Evolutionary conservation across 2,113 vertebrate genomes (phyloP).

Genomic region (Himantopus leucocephalus): DNA sequence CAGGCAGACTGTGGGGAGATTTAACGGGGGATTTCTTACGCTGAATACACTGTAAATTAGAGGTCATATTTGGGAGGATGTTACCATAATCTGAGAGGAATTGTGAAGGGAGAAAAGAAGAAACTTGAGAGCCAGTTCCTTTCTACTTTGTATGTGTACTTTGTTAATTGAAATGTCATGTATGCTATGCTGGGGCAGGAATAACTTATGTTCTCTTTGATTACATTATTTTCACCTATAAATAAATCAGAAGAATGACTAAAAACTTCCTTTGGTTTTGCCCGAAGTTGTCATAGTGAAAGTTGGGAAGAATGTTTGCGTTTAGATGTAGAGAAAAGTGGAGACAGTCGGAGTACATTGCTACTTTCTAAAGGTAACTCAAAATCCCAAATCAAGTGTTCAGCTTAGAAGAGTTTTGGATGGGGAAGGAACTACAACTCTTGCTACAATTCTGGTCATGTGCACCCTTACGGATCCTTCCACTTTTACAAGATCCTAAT

Average conservation of each 20-base stretch:
- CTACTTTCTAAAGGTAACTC: background rate
- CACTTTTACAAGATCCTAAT: background rate
- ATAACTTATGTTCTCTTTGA: background rate
- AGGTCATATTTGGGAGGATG: background rate
- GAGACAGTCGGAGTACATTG: background rate
- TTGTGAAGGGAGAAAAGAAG: background rate
- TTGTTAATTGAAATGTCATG: background rate
- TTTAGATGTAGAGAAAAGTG: background rate
- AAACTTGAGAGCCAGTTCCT: background rate
- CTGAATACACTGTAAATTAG: background rate
- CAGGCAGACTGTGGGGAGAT: background rate
- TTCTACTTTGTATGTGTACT: background rate
- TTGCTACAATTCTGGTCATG: background rate
- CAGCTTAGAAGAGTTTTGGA: background rate
- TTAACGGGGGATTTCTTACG: background rate
- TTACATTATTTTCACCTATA: background rate
- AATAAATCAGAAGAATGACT: background rate
- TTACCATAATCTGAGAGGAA: background rate
- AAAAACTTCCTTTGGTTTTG: background rate
- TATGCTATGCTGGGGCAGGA: background rate
- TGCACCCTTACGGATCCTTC: background rate
- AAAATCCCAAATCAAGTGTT: background rate
- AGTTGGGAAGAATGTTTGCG: background rate
- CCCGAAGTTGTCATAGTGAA: background rate
- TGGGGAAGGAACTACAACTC: background rate